Evolutionary conservation across 2,113 vertebrate species (phyloP).

Genomic region (Phalacrocorax brasilianus): DNA sequence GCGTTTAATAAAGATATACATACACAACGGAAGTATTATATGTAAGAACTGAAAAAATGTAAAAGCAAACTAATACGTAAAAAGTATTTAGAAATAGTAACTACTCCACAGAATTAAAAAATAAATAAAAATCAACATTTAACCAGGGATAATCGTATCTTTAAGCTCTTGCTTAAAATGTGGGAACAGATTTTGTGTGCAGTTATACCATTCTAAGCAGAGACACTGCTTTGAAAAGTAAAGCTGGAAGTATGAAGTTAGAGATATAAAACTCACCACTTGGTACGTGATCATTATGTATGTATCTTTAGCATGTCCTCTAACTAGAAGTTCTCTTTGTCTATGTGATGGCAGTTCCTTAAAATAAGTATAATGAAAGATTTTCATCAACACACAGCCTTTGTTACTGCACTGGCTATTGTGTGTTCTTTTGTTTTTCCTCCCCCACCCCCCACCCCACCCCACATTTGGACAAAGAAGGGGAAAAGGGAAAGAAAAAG

Average conservation of each 20-base stretch:
- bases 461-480: background rate
- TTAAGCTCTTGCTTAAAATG: background rate
- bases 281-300: background rate
- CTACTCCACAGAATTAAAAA: background rate
- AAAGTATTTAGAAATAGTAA: background rate
- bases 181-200: background rate
- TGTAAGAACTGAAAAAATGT: background rate
- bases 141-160: background rate
- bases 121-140: background rate
- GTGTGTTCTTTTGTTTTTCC: fast-evolving
- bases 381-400: background rate
- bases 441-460: fast-evolving
- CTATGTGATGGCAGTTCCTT: background rate
- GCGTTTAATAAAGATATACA: background rate
- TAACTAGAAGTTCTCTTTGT: background rate
- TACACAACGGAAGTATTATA: background rate
- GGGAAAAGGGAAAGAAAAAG: background rate
- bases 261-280: background rate
- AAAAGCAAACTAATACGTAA: background rate
- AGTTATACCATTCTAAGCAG: background rate
- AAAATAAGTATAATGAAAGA: background rate
- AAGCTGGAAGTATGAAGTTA: background rate
- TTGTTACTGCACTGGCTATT: background rate
- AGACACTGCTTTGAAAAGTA: background rate
- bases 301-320: background rate